Percentiles rank a stretch among this genome's conserved stretches.
These are phyloP conservation scores for Maconellicoccus hirsutus DNA, from an alignment of 1,140 invertebrate genomes.

Conservation along the genomic window DNA sequence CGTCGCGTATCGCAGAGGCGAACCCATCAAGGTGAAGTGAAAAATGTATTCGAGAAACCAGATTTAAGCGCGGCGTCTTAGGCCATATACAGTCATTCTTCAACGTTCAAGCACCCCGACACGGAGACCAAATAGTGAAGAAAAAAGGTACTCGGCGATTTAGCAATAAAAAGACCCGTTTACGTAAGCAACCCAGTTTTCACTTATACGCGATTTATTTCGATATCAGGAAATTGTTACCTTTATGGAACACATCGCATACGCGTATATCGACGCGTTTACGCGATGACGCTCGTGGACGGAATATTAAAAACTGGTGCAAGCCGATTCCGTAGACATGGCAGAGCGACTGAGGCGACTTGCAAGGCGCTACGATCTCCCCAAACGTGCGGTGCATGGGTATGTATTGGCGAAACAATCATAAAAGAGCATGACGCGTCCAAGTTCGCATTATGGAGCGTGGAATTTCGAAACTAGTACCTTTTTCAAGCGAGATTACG, in stretches of 20 bases:
- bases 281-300: not conserved
- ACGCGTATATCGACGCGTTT: not conserved
- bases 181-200: constrained; percentile 22
- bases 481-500: no score
- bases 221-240: no score
- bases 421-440: no score
- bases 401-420: no score
- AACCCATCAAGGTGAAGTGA: not conserved
- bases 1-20: no score
- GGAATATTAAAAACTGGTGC: not conserved
- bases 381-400: no score
- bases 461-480: no score
- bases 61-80: not conserved
- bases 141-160: not conserved
- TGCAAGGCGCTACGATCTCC: no score
- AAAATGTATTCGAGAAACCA: not conserved
- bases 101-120: constrained; percentile 9
- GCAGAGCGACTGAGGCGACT: no score
- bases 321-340: no score
- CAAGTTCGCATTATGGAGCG: no score
- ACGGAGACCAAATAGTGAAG: not conserved
- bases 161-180: not conserved
- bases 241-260: not conserved
- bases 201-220: not conserved
- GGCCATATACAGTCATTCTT: constrained; percentile 15